Base-by-base conservation (phyloP, 2,113 vertebrate species). In the Prunella himalayana region DNA sequence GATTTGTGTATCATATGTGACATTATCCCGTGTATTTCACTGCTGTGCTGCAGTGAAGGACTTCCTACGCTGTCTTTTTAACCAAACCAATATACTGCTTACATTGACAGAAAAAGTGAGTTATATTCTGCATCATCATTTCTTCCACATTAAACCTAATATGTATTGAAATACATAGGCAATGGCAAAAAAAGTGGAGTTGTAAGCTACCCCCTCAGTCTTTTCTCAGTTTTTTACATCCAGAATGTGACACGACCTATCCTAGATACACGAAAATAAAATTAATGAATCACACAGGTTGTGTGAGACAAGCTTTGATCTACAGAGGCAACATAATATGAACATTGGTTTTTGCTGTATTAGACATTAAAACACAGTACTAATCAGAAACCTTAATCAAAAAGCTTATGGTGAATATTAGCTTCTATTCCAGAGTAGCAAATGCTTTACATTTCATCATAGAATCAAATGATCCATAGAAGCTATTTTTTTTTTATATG, bases 361-460 rank as follows among this genome's bases (percentile, higher is more conserved):
- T 85, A 53, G 60, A 28, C 24, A 49, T 65, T 84, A 88, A 90
- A 94, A 71, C 22, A 79, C 20, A 47, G 41, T 80, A 66, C 77
- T 93, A 88, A 90, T 94, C 75, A 83, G 79, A 95, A 95, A 77
- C 63, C 88, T 75, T 77, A 25, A 79, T 84, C 65, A 87, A 78
- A 94, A 91, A 79, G n/a, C 44, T 90, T 4, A 6, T 65, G 15
- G 57, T 93, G 75, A 90, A 61, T 85, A 77, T 82, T 82, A 80
- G 25, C 33, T 95, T 47, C 49, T 77, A 5, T 93, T 92, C 28
- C 45, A 80, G 54, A 61, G 27, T 10, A 92, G 57, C 23, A 72
- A 68, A 71, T 90, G 56, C 66, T 85, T 90, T 86, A 50, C 4
- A 2, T 90, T 89, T 94, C 75, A 60, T 82, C 73, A 53, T 37